These are phyloP conservation scores for Periophthalmus magnuspinnatus DNA, from an alignment of 2,797 vertebrate genomes.

Conservation along the genomic window DNA sequence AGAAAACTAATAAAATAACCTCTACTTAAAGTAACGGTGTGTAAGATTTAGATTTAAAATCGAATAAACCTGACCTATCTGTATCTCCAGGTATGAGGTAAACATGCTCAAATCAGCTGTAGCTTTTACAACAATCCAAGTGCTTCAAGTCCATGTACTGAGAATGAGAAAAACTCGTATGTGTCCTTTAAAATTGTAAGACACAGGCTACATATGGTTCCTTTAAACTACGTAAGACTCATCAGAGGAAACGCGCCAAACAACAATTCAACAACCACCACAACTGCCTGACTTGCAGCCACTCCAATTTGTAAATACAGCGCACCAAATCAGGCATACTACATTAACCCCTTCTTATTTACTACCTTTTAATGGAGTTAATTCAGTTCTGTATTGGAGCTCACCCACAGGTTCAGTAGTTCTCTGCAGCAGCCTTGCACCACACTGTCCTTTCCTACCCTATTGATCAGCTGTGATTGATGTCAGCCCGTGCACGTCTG, in stretches of 20 bases:
- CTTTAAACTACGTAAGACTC: neutral
- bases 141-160: too few species aligned
- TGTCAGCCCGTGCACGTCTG: slow-evolving; percentile 39
- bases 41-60: too few species aligned
- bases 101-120: too few species aligned
- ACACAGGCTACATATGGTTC: too few species aligned
- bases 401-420: neutral
- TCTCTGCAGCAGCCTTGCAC: slow-evolving; percentile 47
- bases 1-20: too few species aligned
- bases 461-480: slow-evolving; percentile 61
- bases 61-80: too few species aligned
- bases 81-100: too few species aligned
- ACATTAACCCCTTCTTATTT: neutral
- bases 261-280: too few species aligned
- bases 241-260: neutral
- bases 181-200: too few species aligned
- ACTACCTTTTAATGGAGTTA: neutral
- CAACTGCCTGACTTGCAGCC: neutral
- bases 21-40: too few species aligned
- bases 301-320: neutral
- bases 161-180: too few species aligned
- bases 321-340: neutral
- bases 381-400: slow-evolving; percentile 17
- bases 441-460: slow-evolving; percentile 45
- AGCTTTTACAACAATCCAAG: too few species aligned